A percentile compares a stretch with the other conserved stretches of the same genome.
phyloP scores from a whole-genome alignment of 2,797 vertebrate genomes.

The Neostethus bicornis region DNA sequence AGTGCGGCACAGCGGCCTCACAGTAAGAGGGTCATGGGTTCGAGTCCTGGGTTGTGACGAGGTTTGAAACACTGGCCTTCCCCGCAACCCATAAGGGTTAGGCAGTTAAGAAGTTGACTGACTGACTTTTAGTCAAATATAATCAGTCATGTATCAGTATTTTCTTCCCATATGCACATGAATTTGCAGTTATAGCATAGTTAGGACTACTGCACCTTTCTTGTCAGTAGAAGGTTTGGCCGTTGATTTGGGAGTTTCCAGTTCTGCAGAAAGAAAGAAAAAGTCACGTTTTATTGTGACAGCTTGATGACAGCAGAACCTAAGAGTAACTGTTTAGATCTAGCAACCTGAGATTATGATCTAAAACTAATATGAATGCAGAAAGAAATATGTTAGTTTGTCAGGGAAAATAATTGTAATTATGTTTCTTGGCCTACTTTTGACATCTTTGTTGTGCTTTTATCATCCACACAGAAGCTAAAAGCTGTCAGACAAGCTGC shows the following conservation, averaged over 20 bases:
- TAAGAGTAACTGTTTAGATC: background rate
- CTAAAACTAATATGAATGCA: background rate
- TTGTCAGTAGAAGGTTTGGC: constrained; percentile 40
- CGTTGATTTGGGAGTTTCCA: constrained; percentile 43
- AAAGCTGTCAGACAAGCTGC: background rate
- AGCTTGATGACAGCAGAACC: no score
- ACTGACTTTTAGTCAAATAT: background rate
- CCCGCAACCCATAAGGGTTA: no score
- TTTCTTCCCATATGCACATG: no score
- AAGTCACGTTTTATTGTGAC: no score
- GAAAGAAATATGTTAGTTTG: background rate
- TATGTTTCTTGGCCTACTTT: background rate
- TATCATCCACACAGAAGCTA: background rate
- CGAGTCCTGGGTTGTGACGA: no score
- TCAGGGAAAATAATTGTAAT: background rate
- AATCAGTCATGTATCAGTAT: background rate
- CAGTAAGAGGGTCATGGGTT: no score
- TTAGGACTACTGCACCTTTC: constrained; percentile 47
- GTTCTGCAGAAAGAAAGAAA: constrained; percentile 33
- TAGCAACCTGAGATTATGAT: constrained; percentile 2
- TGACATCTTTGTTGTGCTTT: background rate
- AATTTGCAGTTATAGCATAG: no score
- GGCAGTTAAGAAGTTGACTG: no score
- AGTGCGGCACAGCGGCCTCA: no score
- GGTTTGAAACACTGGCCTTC: no score